Evolutionary conservation across 2,888 invertebrate species (phyloP), one percentile per base, ranked within the genome.

Genomic region (Machimus atricapillus): DNA sequence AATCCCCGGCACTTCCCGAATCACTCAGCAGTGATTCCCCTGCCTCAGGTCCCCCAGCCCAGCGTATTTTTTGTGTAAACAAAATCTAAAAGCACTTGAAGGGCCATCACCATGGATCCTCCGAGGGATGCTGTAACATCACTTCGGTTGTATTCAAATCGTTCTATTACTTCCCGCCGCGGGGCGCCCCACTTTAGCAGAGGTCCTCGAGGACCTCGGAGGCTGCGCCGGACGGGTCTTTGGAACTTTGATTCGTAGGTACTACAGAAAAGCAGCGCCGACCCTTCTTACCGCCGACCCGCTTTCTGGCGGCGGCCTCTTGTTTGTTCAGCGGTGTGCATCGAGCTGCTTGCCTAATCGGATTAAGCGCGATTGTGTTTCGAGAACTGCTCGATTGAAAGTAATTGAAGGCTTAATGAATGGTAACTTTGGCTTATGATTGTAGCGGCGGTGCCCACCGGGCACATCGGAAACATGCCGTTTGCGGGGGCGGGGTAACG

Each of bases 51-150:
- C 37, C 43, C 37, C 52, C 31, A 19, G 40, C 12, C 66, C 19
- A 23, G 40, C 43, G 82, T 83, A 66, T 40, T 83, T 83, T 83
- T 83, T 83, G 37, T 83, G 82, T 83, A 83, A 83, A 83, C 82
- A 83, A 83, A 83, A 66, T 83, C 82, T 83, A 66, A 83, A 83
- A 83, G 82, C 66, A 83, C 82, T 83, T 83, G 82, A 83, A 66
- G 66, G 58, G 46, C 82, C 82, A 83, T 83, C 82, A 66, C 82
- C 82, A 83, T 66, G 66, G 82, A 58, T 66, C 82, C 82, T 83
- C 66, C 58, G 66, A 37, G 82, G 82, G 82, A 83, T 83, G 82
- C 46, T 83, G 34, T 66, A 66, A 83, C 82, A 83, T 83, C 82
- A 66, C 37, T 66, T 83, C 37, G 40, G 66, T 27, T 83, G 82